Evolutionary conservation across 2,797 vertebrate genomes (phyloP).

Genomic region (Sarcoramphus papa): DNA sequence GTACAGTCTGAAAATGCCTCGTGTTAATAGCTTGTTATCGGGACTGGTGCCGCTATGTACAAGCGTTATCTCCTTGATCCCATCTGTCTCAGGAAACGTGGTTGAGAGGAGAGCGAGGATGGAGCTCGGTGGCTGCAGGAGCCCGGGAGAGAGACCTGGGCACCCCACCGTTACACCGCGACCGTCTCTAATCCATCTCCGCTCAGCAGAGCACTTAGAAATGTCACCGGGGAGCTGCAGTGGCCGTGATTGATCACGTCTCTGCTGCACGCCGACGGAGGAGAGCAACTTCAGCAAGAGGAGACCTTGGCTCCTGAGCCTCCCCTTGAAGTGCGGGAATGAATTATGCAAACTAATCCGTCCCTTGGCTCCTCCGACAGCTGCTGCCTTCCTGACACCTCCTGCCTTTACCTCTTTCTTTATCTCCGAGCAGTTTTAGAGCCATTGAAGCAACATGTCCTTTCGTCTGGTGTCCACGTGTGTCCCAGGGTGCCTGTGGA

Average conservation of each 20-base stretch:
- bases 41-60: background rate
- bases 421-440: background rate
- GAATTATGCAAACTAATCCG: constrained; percentile 44
- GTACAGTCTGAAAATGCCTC: background rate
- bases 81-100: constrained; percentile 16
- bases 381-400: background rate
- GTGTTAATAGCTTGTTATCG: constrained; percentile 39
- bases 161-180: background rate
- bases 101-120: background rate
- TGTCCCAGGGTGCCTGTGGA: background rate
- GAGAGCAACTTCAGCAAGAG: background rate
- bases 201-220: background rate
- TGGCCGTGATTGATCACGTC: background rate
- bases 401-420: background rate
- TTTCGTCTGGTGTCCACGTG: background rate
- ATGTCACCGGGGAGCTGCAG: constrained; percentile 25
- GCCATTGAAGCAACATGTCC: background rate
- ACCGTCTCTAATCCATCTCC: background rate
- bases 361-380: background rate
- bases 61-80: background rate
- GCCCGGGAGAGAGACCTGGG: background rate
- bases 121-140: background rate
- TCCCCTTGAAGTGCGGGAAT: constrained; percentile 42
- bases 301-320: constrained; percentile 41
- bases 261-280: background rate